Base-by-base conservation (phyloP, 2,888 invertebrate genomes). In the Rosalia funebris region DNA sequence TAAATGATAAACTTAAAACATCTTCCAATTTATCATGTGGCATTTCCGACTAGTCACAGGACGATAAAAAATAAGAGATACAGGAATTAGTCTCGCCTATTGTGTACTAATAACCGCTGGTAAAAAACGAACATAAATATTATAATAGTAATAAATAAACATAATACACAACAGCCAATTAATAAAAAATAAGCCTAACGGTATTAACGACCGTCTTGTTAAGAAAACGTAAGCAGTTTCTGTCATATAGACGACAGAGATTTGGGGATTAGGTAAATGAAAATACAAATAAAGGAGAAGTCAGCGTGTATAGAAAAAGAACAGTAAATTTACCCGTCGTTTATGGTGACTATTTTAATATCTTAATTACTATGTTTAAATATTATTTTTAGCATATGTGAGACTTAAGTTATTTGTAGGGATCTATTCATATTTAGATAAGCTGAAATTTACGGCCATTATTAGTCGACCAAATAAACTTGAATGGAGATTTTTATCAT, bases 91-190 rank as follows among this genome's bases (percentile, higher is more conserved):
- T 50, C 39, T 12, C 25, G 39, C 25, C n/a, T 11, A 11, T 45
- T 45, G 34, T 39, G 39, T 50, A 19, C 12, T 25, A 50, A 20
- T 50, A 50, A 50, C 39, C 50, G 14, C 10, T 25, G 15, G 39
- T 25, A 50, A 36, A 7, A 39, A 17, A 50, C 39, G 14, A 36
- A 34, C 17, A 48, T 16, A 50, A 50, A 50, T 50, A 50, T 15
- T 39, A 20, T 19, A 25, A 50, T 50, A 50, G 20, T 19, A 25
- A 50, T 50, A 50, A 34, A 39, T 39, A 50, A 50, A 50, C 50
- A 48, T 48, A 50, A 50, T 50, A 50, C 36, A 37, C 19, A 50
- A 39, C 11, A 50, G 39, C 50, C 50, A 39, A 50, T 50, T 50
- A 50, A 50, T 50, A 50, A 39, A 37, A 39, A 39, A 31, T 50